phyloP scores from a whole-genome alignment of 2,888 invertebrate genomes.

The Coenonympha arcania region DNA sequence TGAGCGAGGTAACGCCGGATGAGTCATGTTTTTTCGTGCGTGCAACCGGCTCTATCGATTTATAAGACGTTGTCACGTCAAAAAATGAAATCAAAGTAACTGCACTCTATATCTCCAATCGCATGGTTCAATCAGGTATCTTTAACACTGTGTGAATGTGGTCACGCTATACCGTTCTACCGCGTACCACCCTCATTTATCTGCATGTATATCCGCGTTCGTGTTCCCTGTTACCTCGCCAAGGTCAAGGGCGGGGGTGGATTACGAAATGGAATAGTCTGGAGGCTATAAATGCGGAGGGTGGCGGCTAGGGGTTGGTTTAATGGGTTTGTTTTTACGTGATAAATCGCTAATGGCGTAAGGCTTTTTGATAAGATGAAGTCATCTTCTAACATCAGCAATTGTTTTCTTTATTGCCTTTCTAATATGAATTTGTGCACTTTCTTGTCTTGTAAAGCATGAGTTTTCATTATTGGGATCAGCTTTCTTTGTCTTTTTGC shows the following conservation, averaged over 20 bases:
- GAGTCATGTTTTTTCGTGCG: too few relatives aligned
- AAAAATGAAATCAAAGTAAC: too few relatives aligned
- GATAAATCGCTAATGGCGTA: background rate
- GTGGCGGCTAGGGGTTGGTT: background rate
- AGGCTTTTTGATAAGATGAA: background rate
- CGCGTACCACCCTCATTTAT: conserved; percentile 25
- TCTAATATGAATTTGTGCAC: too few relatives aligned
- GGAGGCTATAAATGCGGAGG: background rate
- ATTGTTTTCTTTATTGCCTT: too few relatives aligned
- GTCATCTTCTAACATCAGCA: background rate
- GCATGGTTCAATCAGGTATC: too few relatives aligned
- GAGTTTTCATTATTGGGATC: too few relatives aligned
- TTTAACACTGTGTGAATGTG: background rate
- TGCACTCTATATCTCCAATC: too few relatives aligned
- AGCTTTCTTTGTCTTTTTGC: too few relatives aligned
- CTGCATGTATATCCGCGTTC: conserved; percentile 20
- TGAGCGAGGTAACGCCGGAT: too few relatives aligned
- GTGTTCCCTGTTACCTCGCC: conserved; percentile 22
- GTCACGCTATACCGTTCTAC: conserved; percentile 24
- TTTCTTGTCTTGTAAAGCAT: too few relatives aligned
- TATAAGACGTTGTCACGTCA: too few relatives aligned
- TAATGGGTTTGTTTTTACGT: background rate
- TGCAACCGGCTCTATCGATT: too few relatives aligned
- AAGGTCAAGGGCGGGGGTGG: conserved; percentile 25
- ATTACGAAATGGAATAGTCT: background rate